Evolutionary conservation across 1,140 invertebrate genomes (phyloP).

Genomic region (Cepaea nemoralis): DNA sequence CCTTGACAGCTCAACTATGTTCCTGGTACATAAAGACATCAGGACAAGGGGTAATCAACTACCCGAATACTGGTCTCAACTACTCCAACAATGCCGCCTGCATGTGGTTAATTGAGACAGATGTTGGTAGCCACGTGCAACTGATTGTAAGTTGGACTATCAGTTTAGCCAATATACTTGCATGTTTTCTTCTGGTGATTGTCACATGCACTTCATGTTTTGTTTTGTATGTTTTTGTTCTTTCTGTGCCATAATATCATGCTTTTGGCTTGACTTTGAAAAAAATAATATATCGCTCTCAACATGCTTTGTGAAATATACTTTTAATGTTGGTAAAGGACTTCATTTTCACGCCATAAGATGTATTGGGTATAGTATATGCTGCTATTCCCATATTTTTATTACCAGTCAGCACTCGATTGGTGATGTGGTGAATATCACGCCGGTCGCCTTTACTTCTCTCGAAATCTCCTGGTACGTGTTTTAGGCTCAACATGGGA

Average conservation of each 20-base stretch:
- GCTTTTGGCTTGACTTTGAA: too few species aligned
- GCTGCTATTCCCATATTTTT: too few species aligned
- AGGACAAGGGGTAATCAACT: slow-evolving; percentile 83
- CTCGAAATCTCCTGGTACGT: too few species aligned
- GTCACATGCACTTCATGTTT: neutral
- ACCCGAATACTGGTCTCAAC: slow-evolving; percentile 93
- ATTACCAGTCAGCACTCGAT: too few species aligned
- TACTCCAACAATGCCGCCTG: slow-evolving; percentile 91
- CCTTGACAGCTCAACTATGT: slow-evolving; percentile 45
- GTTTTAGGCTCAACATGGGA: too few species aligned
- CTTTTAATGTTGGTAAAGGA: too few species aligned
- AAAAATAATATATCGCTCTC: too few species aligned
- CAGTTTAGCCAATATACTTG: neutral
- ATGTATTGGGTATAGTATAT: too few species aligned
- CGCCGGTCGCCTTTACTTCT: too few species aligned
- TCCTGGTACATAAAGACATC: slow-evolving; percentile 75
- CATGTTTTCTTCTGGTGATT: neutral
- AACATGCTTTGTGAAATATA: too few species aligned
- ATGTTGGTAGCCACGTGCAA: slow-evolving; percentile 92
- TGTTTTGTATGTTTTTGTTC: neutral
- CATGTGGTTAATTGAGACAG: slow-evolving; percentile 96
- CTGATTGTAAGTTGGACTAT: slow-evolving; percentile 79
- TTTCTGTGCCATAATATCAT: neutral
- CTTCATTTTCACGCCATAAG: too few species aligned
- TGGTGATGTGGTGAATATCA: too few species aligned